Base-by-base conservation (phyloP, 2,797 vertebrate species). In the Neosalanx taihuensis region DNA sequence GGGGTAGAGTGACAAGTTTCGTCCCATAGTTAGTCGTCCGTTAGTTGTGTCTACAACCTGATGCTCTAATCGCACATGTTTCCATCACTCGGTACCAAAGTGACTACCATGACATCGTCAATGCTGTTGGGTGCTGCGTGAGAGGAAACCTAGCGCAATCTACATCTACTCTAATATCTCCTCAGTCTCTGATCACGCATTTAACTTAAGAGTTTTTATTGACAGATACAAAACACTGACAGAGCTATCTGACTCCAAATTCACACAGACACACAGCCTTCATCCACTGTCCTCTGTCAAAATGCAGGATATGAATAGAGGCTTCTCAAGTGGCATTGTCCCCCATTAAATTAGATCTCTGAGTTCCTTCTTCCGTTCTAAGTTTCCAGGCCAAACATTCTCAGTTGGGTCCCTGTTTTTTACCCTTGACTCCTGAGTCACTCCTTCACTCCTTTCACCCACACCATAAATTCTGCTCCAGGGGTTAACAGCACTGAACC, bases 21-120 rank as follows among this genome's bases (percentile, higher is more conserved):
- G 35, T 33, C 62, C 30, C 17, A 64, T 30, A 23, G 57, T 6
- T 64, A 75, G 12, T 68, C 41, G 69, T 65, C 72, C 72, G 75
- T 70, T 71, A 88, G 89, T 89, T 90, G 82, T 86, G 87, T 89
- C 87, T 89, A 76, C 72, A 73, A 60, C 35, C 63, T 66, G 30
- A 67, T 67, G 61, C 81, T 72, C 73, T 58, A 68, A 72, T 74
- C 69, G 68, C 83, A 79, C 73, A 75, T 60, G 72, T 72, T 74
- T 62, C 65, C 41, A 17, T 84, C 35, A 63, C 71, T 77, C 64
- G 67, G 81, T 73, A 63, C 63, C 57, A 23, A 64, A 7, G 12
- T 71, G 67, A 29, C 76, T 58, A 73, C 58, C 31, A 56, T 23
- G 18, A 67, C 26, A 67, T 72, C 64, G 33, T 60, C 56, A 31